Conservation (phyloP, 2,888 invertebrate genomes). For the Drosophila meridiana region DNA sequence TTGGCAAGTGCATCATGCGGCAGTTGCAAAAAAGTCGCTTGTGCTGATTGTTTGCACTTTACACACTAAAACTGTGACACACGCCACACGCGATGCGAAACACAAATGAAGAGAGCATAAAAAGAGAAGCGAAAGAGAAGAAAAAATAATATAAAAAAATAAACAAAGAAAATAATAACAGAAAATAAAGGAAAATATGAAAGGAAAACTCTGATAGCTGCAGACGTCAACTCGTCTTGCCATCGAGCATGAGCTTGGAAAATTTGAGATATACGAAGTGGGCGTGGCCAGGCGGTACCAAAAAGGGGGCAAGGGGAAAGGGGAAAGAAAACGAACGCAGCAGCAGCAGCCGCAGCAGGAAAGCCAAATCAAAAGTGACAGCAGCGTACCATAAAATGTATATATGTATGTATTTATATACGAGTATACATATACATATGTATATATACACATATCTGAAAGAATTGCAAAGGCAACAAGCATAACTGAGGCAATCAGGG, state of each 20-base stretch:
- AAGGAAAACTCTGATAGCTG: constrained; percentile 22
- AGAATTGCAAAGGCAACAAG: constrained; percentile 6
- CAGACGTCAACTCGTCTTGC: constrained; percentile 28
- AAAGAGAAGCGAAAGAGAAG: neutral
- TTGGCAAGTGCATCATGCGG: constrained; percentile 47
- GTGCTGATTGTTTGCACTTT: constrained; percentile 79
- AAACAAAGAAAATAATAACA: constrained; percentile 1
- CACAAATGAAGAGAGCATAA: constrained; percentile 23
- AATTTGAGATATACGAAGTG: constrained; percentile 26
- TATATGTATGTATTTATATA: neutral
- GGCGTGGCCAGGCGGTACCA: constrained; percentile 5
- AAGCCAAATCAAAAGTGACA: constrained; percentile 68
- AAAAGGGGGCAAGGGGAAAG: neutral
- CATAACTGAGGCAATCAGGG: constrained; percentile 41
- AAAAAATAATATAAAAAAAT: neutral
- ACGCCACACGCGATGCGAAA: constrained; percentile 40
- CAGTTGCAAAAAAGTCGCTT: constrained; percentile 70
- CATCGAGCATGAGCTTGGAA: constrained; percentile 5
- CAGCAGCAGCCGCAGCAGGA: constrained; percentile 30
- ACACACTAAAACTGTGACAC: constrained; percentile 70
- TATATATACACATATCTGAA: neutral
- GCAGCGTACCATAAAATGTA: constrained; percentile 44
- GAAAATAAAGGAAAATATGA: neutral
- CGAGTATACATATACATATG: too few species aligned
- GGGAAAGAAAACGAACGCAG: constrained; percentile 11